Evolutionary conservation across 2,888 invertebrate species (phyloP).

Genomic region (Parthenolecanium corni): DNA sequence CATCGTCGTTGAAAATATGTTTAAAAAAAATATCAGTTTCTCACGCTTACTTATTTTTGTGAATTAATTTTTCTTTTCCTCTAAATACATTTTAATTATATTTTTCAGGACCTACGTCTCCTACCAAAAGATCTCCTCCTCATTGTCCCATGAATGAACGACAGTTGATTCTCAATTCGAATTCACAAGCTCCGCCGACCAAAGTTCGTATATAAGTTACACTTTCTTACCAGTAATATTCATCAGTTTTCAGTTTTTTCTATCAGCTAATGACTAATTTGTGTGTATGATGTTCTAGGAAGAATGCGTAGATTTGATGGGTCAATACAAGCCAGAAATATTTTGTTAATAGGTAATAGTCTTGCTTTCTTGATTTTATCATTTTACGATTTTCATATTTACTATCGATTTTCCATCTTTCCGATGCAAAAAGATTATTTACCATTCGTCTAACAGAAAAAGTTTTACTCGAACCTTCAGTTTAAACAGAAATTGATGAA

Average conservation of each 20-base stretch:
- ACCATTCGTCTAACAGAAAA: no score
- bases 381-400: no score
- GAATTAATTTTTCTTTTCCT: slow-evolving; percentile 16
- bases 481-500: no score
- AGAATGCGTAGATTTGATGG: slow-evolving; percentile 53
- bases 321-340: slow-evolving; percentile 68
- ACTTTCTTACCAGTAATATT: not conserved
- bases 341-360: slow-evolving; percentile 59
- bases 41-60: no score
- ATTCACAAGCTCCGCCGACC: not conserved
- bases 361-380: no score
- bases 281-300: slow-evolving; percentile 49
- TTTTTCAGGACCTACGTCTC: slow-evolving; percentile 20
- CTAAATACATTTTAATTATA: not conserved
- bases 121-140: slow-evolving; percentile 24
- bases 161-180: slow-evolving; percentile 9
- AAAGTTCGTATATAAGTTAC: slow-evolving; percentile 19
- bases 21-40: no score
- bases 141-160: slow-evolving; percentile 8
- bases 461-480: no score
- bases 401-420: no score
- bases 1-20: no score
- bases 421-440: no score
- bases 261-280: not conserved
- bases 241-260: not conserved